A percentile compares a stretch with the other conserved stretches of the same genome.
These are phyloP conservation scores for Pachyseris speciosa DNA, from an alignment of 64 coral and sea anemone genomes.

Conservation along the genomic window DNA sequence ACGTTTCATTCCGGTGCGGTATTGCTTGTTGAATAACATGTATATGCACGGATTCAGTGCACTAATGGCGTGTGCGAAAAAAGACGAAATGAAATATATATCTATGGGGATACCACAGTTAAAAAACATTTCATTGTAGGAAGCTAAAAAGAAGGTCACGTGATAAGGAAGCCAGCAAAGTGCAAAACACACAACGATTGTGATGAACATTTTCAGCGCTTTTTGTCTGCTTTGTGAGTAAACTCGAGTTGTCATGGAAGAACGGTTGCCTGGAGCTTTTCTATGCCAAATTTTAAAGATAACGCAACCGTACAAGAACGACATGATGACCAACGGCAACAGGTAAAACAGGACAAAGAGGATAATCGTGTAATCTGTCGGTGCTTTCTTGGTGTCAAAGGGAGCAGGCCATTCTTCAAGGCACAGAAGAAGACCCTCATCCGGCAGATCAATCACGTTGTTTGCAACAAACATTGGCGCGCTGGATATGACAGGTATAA, in stretches of 20 bases:
- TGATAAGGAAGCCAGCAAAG: constrained; percentile 54
- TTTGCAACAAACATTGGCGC: constrained; percentile 52
- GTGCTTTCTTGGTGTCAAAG: constrained; percentile 18
- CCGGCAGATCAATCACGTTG: background rate
- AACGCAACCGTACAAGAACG: constrained; percentile 38
- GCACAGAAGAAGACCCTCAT: constrained; percentile 5
- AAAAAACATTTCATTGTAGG: background rate
- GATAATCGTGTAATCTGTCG: no score
- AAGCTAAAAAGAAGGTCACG: constrained; percentile 41
- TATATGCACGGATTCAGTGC: no score
- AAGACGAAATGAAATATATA: background rate
- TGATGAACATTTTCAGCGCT: constrained; percentile 52
- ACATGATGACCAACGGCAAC: constrained; percentile 34
- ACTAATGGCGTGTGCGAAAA: constrained; percentile 33
- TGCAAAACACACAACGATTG: constrained; percentile 37
- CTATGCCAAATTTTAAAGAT: constrained; percentile 52
- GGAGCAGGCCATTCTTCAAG: constrained; percentile 49
- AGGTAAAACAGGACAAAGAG: no score
- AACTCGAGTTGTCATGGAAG: background rate
- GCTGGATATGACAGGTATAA: constrained; percentile 4
- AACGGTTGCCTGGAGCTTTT: constrained; percentile 30
- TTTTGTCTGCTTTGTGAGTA: constrained; percentile 4
- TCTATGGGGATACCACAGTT: background rate
- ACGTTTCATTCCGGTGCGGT: constrained; percentile 34
- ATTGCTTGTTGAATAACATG: constrained; percentile 46